Base-by-base conservation (phyloP, 2,797 vertebrate genomes). In the Sebastes hopkinsi region DNA sequence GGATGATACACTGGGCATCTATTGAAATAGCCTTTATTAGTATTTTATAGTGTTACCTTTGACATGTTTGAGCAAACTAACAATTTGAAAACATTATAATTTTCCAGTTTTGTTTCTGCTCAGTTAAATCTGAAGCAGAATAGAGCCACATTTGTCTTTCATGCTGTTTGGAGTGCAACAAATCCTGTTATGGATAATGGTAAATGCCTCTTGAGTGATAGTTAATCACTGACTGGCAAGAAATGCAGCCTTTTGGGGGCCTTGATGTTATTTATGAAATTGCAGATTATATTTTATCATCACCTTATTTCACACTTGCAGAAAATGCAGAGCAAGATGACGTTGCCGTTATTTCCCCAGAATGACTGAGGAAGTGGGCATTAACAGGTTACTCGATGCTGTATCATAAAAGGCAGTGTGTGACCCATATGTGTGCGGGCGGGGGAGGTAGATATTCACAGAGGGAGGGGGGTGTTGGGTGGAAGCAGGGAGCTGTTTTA, bases 401-500 rank as follows among this genome's bases (percentile, higher is more conserved):
- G 77, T 65, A 72, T 87, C 77, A 78, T 83, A 84, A 82, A 85
- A 87, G 74, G 72, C 56, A 55, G 85, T 67, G 82, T 89, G 87
- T 76, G 75, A 86, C 82, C 87, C 42, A 91, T 91, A 91, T 93
- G 92, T 86, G 77, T 23, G 36, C 67, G 52, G 54, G 54, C 2
- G 8, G 7, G 29, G 4, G 20, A 68, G 56, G 56, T 75, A 67
- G 67, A 69, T 59, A 70, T 52, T 76, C 75, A 61, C 23, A 62
- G 69, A 70, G 74, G n/a, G 54, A 16, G 2, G 14, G 23, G 62
- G 59, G 42, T n/a, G 67, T 76, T 46, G 18, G 38, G 29, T 34
- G 66, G 38, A 30, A 8, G 73, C 11, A 20, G 65, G 52, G 76
- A 65, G 81, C 46, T 65, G 72, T 72, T 82, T 86, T 87, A 87